A percentile compares a stretch with the other conserved stretches of the same genome.
phyloP scores from a whole-genome alignment of 2,888 invertebrate genomes.

The Leuctra nigra region DNA sequence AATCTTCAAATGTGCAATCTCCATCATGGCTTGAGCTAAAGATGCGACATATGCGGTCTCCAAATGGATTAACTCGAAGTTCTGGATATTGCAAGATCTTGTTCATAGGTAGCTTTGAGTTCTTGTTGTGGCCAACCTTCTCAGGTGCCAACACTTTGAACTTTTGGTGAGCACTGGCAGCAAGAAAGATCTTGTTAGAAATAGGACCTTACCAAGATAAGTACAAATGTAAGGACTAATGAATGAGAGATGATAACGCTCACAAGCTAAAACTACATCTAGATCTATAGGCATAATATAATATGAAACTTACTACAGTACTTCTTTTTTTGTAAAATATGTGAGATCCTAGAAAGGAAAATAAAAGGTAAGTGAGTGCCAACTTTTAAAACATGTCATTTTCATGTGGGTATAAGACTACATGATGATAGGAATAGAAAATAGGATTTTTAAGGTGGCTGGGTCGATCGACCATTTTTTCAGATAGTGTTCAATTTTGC shows the following conservation, averaged over 20 bases:
- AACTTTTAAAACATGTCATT: not conserved
- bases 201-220: too few relatives aligned
- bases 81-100: constrained; percentile 84
- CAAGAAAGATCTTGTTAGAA: too few relatives aligned
- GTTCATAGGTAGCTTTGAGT: constrained; percentile 76
- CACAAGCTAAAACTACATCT: too few relatives aligned
- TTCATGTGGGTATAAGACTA: too few relatives aligned
- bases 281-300: too few relatives aligned
- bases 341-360: constrained; percentile 66
- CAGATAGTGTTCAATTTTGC: not conserved
- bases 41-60: constrained; percentile 86
- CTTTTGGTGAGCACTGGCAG: constrained; percentile 86
- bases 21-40: constrained; percentile 84
- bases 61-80: constrained; percentile 83
- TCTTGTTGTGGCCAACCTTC: constrained; percentile 81
- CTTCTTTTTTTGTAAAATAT: constrained; percentile 90
- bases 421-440: too few relatives aligned
- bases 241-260: too few relatives aligned
- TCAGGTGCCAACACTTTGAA: constrained; percentile 86
- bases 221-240: too few relatives aligned
- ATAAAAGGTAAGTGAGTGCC: constrained; percentile 2
- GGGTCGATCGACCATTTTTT: not conserved
- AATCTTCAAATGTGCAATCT: constrained; percentile 91
- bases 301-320: constrained; percentile 84
- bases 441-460: not conserved